Conservation (phyloP, 2,888 invertebrate genomes). For the Neria commutata region DNA sequence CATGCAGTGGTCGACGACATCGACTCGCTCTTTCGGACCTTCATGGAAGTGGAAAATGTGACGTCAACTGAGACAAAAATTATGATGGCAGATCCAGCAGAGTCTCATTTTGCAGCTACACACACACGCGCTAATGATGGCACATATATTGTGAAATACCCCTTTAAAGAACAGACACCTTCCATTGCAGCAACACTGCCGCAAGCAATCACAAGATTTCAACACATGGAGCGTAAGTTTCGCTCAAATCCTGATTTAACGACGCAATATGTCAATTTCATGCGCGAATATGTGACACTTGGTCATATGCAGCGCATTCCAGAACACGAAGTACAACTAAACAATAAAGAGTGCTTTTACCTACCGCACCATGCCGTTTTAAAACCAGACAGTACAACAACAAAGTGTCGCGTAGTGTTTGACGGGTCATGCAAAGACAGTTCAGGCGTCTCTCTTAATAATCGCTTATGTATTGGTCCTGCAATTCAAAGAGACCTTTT, state of each 20-base stretch:
- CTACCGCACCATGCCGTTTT: conserved; percentile 32
- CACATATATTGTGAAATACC: conserved; percentile 23
- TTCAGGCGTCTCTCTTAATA: conserved; percentile 18
- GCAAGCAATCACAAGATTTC: conserved; percentile 15
- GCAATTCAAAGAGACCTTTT: conserved; percentile 23
- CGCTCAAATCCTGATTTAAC: conserved; percentile 5
- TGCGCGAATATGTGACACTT: conserved; percentile 25
- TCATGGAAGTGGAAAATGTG: conserved; percentile 22
- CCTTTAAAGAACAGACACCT: conserved; percentile 15
- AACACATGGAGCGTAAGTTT: conserved; percentile 24
- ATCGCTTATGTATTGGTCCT: conserved; percentile 19
- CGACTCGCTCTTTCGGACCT: conserved; percentile 10
- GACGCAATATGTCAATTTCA: conserved; percentile 23
- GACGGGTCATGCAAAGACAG: conserved; percentile 26
- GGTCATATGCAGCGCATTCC: conserved; percentile 26
- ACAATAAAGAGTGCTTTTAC: conserved; percentile 29
- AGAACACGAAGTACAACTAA: too few species aligned
- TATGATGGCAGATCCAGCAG: conserved; percentile 18
- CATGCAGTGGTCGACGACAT: conserved; percentile 12
- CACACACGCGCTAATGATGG: conserved; percentile 14
- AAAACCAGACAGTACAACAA: conserved; percentile 25
- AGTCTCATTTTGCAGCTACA: conserved; percentile 18
- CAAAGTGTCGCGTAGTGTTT: conserved; percentile 25
- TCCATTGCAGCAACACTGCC: conserved; percentile 17
- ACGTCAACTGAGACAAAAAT: neutral